Percentiles rank a stretch among this genome's conserved stretches.
These are phyloP conservation scores for Hipparchia sbordonii DNA, from an alignment of 2,888 invertebrate species.

Conservation along the genomic window DNA sequence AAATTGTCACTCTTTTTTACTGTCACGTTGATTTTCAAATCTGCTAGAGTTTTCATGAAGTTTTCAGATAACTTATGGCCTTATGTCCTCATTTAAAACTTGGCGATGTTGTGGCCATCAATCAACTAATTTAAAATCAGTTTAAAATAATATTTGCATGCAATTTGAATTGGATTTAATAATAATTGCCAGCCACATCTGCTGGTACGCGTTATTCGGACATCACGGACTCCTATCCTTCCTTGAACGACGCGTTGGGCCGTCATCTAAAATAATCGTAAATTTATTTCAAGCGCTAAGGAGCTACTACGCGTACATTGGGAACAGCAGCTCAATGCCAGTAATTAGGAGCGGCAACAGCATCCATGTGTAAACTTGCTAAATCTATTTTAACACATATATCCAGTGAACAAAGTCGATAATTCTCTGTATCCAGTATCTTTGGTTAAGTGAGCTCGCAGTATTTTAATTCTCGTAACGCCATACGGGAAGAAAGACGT, in stretches of 20 bases:
- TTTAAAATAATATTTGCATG: too few species aligned
- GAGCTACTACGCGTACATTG: slow-evolving; percentile 43
- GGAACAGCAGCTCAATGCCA: slow-evolving; percentile 50
- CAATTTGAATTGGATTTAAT: too few species aligned
- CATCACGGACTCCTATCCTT: slow-evolving; percentile 44
- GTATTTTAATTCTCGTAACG: slow-evolving; percentile 32
- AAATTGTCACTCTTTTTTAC: too few species aligned
- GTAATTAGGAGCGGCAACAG: slow-evolving; percentile 44
- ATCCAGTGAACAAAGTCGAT: slow-evolving; percentile 17
- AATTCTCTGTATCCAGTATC: slow-evolving; percentile 13
- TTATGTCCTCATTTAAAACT: too few species aligned
- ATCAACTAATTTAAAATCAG: too few species aligned
- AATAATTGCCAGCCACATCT: slow-evolving; percentile 23
- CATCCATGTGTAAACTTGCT: slow-evolving; percentile 36
- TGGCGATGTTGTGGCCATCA: too few species aligned
- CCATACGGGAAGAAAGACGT: slow-evolving; percentile 29
- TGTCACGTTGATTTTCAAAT: too few species aligned
- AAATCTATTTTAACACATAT: slow-evolving; percentile 22
- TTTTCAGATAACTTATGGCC: too few species aligned
- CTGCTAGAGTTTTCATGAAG: too few species aligned
- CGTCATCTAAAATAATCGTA: slow-evolving; percentile 69
- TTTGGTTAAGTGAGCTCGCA: slow-evolving; percentile 28
- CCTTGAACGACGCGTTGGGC: slow-evolving; percentile 64
- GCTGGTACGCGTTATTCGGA: slow-evolving; percentile 12
- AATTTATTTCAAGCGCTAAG: slow-evolving; percentile 66